Percentiles rank a stretch among this genome's conserved stretches.
Conservation (phyloP, 2,797 vertebrate species). For the Morelia viridis region DNA sequence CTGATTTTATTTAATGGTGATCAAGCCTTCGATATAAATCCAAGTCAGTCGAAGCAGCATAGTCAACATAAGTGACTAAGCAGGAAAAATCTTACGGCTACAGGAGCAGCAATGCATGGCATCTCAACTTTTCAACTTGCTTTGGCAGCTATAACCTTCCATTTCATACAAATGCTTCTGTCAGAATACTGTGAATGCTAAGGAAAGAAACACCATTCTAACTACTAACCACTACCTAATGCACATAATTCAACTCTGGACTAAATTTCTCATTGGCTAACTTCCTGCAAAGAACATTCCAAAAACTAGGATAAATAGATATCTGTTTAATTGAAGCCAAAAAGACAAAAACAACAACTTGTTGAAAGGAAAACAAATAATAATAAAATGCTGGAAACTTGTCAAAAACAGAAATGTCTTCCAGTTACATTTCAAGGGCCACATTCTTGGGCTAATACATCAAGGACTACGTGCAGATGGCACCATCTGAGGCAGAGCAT, state of each 20-base stretch:
- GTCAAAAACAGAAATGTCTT: neutral
- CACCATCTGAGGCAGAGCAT: too few species aligned
- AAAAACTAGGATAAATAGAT: neutral
- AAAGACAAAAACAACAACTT: neutral
- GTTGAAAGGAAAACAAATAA: neutral
- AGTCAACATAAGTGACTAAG: slow-evolving; percentile 67
- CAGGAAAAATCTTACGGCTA: slow-evolving; percentile 58
- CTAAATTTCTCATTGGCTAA: neutral
- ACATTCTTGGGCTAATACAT: neutral
- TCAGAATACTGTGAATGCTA: slow-evolving; percentile 22
- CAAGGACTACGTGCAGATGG: neutral
- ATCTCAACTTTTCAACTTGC: slow-evolving; percentile 49
- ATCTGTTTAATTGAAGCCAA: neutral
- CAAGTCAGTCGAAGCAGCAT: slow-evolving; percentile 33
- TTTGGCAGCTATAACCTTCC: slow-evolving; percentile 26
- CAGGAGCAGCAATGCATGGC: slow-evolving; percentile 51
- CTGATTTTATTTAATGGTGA: slow-evolving; percentile 38
- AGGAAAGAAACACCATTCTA: neutral
- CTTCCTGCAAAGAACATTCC: neutral
- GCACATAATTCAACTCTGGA: neutral
- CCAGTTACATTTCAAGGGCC: neutral
- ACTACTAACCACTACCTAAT: neutral
- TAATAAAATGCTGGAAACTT: neutral
- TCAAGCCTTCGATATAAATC: slow-evolving; percentile 48
- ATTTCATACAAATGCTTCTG: neutral